Evolutionary conservation across 2,888 invertebrate species (phyloP), one percentile per base, ranked within the genome.

Genomic region (Sinelater perroti): DNA sequence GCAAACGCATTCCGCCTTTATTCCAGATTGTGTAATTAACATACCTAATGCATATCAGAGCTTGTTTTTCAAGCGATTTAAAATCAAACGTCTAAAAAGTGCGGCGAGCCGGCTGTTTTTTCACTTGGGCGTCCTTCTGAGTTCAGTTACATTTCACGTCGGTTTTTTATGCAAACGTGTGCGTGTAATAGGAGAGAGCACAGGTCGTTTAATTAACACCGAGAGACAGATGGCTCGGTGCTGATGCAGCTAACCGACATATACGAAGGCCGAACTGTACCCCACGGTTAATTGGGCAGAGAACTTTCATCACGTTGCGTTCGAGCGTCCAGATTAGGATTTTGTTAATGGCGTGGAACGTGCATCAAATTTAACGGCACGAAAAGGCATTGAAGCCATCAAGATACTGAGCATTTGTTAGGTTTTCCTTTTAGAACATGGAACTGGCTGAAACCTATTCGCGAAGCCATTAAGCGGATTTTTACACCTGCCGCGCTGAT

Each of bases 131-230:
- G 35, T 16, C 35, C 35, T 33, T 33, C 33, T 17, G 35, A 8
- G 35, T 38, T 38, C 20, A 38, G 11, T 38, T 38, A 21, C 21
- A 38, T 13, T 13, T 20, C 11, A 2, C 2, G n/a, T n/a, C n/a
- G n/a, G 13, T 3, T 36, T 10, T 38, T 13, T 35, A 17, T 35
- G n/a, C 16, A 13, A 18, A 35, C 17, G 18, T 7, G 6, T 28
- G 28, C 28, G 28, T 28, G 28, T 10, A 28, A 28, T 28, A 28
- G 28, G 36, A 17, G 36, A 49, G 36, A 49, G 28, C 36, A 26
- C 35, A 36, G 20, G 49, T 26, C 24, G 14, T 21, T 20, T 49
- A 49, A 49, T 49, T 49, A 36, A 49, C 20, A 20, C 31, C 24
- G 24, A 17, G 28, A 35, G 47, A 33, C 47, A 47, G 31, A 18